Evolutionary conservation across 2,797 vertebrate genomes (phyloP), one percentile per base, ranked within the genome.

Genomic region (Leptodactylus fallax): DNA sequence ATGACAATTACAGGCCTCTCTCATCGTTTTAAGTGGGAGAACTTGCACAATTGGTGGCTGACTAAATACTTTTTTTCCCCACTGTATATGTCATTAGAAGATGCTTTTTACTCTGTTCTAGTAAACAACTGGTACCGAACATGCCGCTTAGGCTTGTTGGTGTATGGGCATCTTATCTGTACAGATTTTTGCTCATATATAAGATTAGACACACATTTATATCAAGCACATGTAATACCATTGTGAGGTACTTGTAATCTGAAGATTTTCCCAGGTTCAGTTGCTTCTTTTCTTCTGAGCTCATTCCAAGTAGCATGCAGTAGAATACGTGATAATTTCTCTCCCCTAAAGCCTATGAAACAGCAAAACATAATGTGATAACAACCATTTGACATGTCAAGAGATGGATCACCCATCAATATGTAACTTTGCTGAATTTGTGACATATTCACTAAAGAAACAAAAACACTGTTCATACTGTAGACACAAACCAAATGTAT

Each of bases 251-350:
- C 87, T 94, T 95, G 94, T 98, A 99, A 85, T 99, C 96, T 0
- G 95, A 93, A 79, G 97, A 94, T 6, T 71, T 97, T 61, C 96
- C 96, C 71, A 99, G 94, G 77, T 96, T 95, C 83, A 99, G 95
- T 84, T 95, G 95, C 89, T 96, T 96, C 91, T 99, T 99, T 95
- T 99, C 96, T 77, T 99, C 97, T 0, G 91, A 90, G 23, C 95
- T 85, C 98, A 99, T 97, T 1, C 98, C 98, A 95, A 97, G 93
- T 91, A 99, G 92, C 97, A 99, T 97, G 93, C 95, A 97, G 90
- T 99, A 99, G 92, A 99, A 99, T 90, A 99, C 96, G 91, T 99
- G 98, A 92, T 99, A 99, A 93, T 99, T 99, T 74, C 98, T 96
- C 86, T 99, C 98, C 61, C 97, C 96, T 0, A 93, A 90, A 19